Evolutionary conservation across 2,113 vertebrate species (phyloP).

Genomic region (Phrynosoma platyrhinos): DNA sequence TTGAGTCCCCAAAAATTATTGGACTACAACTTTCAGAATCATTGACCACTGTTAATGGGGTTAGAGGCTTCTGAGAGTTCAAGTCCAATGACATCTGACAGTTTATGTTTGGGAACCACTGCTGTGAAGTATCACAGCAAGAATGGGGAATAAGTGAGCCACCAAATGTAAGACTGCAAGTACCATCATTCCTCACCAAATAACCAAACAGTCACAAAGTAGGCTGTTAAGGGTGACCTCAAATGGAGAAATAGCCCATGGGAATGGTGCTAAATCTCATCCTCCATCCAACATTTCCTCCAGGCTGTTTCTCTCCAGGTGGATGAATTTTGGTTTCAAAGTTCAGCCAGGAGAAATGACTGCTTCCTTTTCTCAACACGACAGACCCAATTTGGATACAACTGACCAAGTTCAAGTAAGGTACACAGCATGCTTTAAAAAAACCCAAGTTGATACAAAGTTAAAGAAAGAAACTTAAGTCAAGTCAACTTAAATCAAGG

Average conservation of each 20-base stretch:
- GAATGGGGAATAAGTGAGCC: too few species aligned
- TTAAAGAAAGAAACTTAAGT: conserved; percentile 60
- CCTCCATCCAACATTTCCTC: not conserved
- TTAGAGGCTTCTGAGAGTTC: not conserved
- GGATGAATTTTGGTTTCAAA: not conserved
- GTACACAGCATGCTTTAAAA: conserved; percentile 35
- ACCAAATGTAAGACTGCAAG: too few species aligned
- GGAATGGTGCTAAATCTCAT: not conserved
- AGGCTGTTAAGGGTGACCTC: not conserved
- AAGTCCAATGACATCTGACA: not conserved
- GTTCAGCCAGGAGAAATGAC: not conserved
- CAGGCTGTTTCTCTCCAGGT: not conserved
- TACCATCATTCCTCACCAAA: too few species aligned
- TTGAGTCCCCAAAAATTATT: not conserved
- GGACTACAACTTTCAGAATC: not conserved
- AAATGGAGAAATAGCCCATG: not conserved
- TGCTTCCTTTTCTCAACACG: conserved; percentile 56
- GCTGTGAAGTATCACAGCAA: too few species aligned
- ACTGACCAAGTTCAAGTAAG: conserved; percentile 69
- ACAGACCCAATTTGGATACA: conserved; percentile 50
- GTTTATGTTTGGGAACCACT: too few species aligned
- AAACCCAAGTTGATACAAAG: conserved; percentile 41
- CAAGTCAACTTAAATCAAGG: conserved; percentile 66
- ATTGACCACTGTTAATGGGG: not conserved
- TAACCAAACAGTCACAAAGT: not conserved